These are phyloP conservation scores for Phlogophora meticulosa DNA, from an alignment of 2,888 invertebrate genomes.

Conservation along the genomic window DNA sequence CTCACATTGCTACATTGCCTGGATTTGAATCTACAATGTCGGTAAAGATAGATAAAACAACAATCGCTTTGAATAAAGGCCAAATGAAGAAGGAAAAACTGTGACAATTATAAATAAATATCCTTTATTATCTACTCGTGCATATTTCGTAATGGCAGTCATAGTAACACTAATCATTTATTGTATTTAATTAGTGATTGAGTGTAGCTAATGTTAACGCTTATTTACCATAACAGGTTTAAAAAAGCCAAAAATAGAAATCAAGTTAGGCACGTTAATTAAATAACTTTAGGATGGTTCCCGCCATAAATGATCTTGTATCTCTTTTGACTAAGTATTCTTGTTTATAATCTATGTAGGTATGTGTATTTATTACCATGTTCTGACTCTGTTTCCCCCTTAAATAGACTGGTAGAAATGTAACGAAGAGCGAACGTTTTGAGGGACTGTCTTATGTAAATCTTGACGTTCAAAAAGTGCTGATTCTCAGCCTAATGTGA, in stretches of 20 bases:
- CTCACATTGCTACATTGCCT: no score
- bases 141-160: not conserved
- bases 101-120: not conserved
- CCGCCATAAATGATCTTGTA: not conserved
- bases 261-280: not conserved
- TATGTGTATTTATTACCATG: no score
- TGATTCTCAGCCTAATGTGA: no score
- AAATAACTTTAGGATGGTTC: not conserved
- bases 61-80: conserved; percentile 1
- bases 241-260: conserved; percentile 3
- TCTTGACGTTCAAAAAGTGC: no score
- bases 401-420: no score
- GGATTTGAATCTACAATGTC: no score
- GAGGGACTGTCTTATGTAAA: no score
- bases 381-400: no score
- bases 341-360: no score
- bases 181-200: conserved; percentile 12
- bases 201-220: conserved; percentile 21
- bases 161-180: conserved; percentile 2
- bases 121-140: not conserved
- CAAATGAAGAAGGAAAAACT: conserved; percentile 19
- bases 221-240: conserved; percentile 14
- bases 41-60: no score
- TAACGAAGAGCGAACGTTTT: no score
- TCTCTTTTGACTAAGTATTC: no score